Percentiles rank a stretch among this genome's conserved stretches.
Conservation (phyloP, 2,888 invertebrate species). For the Tenthredo scrophulariae region DNA sequence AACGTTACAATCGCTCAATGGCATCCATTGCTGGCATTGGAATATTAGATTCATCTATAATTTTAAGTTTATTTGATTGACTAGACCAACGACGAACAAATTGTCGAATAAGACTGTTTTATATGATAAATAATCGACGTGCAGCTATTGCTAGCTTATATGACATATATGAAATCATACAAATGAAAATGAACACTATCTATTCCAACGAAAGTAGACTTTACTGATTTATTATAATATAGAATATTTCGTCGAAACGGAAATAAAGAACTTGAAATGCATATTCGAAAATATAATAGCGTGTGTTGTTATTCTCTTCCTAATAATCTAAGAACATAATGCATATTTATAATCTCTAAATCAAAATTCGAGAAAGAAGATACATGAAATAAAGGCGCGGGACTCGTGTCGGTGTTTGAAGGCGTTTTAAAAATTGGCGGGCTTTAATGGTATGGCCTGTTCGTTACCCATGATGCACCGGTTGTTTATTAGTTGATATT, state of each 20-base stretch:
- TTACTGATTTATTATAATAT: neutral
- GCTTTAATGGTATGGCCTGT: neutral
- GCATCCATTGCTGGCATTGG: constrained; percentile 66
- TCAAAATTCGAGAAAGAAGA: neutral
- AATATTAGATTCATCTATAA: constrained; percentile 35
- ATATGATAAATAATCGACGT: neutral
- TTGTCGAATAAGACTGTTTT: neutral
- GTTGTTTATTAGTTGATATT: constrained; percentile 54
- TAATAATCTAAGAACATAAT: neutral
- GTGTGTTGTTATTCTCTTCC: neutral
- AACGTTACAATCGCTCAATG: constrained; percentile 1
- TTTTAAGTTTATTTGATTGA: neutral
- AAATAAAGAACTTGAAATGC: neutral
- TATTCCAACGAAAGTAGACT: neutral
- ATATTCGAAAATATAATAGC: neutral
- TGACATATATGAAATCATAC: neutral
- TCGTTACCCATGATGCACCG: constrained; percentile 56
- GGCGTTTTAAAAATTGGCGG: neutral
- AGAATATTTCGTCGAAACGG: neutral
- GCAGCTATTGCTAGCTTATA: neutral
- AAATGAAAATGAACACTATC: neutral
- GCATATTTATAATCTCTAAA: neutral
- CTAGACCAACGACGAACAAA: neutral
- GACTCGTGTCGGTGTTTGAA: neutral
- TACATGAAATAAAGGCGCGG: neutral